Base-by-base conservation (phyloP, 1,140 invertebrate genomes). In the Dufourea novaeangliae region DNA sequence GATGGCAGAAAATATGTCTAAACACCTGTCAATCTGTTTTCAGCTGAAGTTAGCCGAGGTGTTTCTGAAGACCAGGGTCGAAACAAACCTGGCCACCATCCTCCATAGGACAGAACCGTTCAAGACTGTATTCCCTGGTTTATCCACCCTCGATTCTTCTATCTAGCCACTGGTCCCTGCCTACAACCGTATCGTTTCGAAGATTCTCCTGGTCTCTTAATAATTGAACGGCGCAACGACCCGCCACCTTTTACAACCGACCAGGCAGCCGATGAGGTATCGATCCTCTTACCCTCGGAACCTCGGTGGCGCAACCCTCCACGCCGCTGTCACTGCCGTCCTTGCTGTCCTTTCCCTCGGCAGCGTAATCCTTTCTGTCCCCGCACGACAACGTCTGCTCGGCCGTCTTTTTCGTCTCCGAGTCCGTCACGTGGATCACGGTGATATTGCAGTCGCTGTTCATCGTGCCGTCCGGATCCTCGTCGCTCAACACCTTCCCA, bases 301-400 rank as follows among this genome's bases (percentile, higher is more conserved):
- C 90, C 72, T 93, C 92, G 2, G 87, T 88, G 61, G 93, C 95
- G 41, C 95, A 94, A 12, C 95, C 93, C 85, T 96, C 96, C 2
- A 97, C 95, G 1, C 96, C 96, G 83, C 96, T 96, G 86, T 97
- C 96, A 85, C 95, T 96, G 37, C 96, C 96, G 72, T 96, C 95
- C 72, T 93, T 92, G 69, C 89, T 92, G 72, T 92, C 90, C 67
- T 91, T 92, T 62, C 88, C 87, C 20, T 92, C 91, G 6, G 37
- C 59, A 0, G 70, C 54, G 11, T 86, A 86, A 14, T 90, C 86
- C 50, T 90, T 90, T 63, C 86, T 88, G 11, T 88, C 86, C 14
- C 22, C 66, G 12, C n/a, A n/a, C n/a, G 56, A 78, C 46, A 67
- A 12, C 1, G 54, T 22, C 0, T 59, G 25, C 4, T 80, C 79